Conservation (phyloP, 37 sponge, comb jelly and placozoan species). For the Ianthella basta region DNA sequence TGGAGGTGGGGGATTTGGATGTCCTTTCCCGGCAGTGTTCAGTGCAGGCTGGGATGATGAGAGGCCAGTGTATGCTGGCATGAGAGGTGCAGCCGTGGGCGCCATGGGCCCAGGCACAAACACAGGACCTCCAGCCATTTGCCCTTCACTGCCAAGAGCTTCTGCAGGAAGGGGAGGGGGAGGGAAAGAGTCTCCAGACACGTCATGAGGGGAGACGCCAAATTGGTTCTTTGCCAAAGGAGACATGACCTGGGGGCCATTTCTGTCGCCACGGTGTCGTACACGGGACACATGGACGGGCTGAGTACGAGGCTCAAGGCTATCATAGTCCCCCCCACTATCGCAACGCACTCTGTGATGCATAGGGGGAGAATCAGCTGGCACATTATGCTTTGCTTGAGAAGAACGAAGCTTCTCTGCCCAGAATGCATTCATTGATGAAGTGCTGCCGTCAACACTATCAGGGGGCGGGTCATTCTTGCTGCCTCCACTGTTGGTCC, state of each 20-base stretch:
- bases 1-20: neutral
- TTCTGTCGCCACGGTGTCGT: neutral
- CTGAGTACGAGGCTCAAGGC: neutral
- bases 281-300: no score
- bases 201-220: neutral
- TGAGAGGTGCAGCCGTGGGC: neutral
- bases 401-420: constrained; percentile 5
- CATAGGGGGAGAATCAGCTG: neutral
- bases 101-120: constrained; percentile 23
- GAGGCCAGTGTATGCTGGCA: no score
- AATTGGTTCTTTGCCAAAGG: constrained; percentile 8
- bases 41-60: neutral
- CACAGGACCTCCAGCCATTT: constrained; percentile 21
- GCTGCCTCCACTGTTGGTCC: neutral
- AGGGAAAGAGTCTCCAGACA: neutral
- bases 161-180: constrained; percentile 10
- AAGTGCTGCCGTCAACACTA: constrained; percentile 20
- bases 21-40: neutral
- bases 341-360: no score
- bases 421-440: constrained; percentile 29
- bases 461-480: neutral
- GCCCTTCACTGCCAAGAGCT: neutral
- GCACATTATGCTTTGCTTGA: neutral
- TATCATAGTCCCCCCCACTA: neutral
- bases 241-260: neutral